These are phyloP conservation scores for Maccullochella peelii DNA, from an alignment of 2,113 vertebrate species.

Conservation along the genomic window DNA sequence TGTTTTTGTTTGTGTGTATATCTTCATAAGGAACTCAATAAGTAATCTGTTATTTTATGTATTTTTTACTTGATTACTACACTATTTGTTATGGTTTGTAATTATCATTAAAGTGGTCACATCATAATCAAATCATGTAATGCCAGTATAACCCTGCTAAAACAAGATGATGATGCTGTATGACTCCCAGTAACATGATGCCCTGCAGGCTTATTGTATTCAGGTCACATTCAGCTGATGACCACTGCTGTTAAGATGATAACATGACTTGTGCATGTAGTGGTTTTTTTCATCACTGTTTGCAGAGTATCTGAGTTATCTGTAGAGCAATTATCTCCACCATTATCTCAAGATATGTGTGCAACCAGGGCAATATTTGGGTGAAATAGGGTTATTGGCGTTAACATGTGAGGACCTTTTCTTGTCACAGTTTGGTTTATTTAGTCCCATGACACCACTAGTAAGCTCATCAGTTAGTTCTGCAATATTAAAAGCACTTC, in stretches of 20 bases:
- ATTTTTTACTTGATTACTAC: not conserved
- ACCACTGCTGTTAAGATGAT: constrained; percentile 1
- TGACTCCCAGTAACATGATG: constrained; percentile 26
- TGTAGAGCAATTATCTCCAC: not conserved
- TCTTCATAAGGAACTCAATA: not conserved
- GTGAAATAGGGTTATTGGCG: too few relatives aligned
- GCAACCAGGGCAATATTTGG: not conserved
- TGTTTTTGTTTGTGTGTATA: not conserved
- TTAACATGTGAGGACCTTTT: not conserved
- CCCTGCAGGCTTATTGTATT: constrained; percentile 19
- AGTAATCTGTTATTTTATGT: not conserved
- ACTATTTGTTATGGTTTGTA: not conserved
- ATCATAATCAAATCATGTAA: not conserved
- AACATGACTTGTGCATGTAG: not conserved
- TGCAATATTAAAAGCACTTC: not conserved
- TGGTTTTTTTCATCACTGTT: not conserved
- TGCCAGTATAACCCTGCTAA: not conserved
- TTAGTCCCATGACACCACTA: not conserved
- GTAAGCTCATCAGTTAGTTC: constrained; percentile 9
- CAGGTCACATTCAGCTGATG: constrained; percentile 12
- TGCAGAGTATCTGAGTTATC: constrained; percentile 1
- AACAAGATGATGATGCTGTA: constrained; percentile 31
- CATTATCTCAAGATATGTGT: constrained; percentile 1
- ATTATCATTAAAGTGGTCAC: not conserved
- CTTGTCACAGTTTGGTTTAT: not conserved